Evolutionary conservation across 2,797 vertebrate species (phyloP).

Genomic region (Poecilia wingei): DNA sequence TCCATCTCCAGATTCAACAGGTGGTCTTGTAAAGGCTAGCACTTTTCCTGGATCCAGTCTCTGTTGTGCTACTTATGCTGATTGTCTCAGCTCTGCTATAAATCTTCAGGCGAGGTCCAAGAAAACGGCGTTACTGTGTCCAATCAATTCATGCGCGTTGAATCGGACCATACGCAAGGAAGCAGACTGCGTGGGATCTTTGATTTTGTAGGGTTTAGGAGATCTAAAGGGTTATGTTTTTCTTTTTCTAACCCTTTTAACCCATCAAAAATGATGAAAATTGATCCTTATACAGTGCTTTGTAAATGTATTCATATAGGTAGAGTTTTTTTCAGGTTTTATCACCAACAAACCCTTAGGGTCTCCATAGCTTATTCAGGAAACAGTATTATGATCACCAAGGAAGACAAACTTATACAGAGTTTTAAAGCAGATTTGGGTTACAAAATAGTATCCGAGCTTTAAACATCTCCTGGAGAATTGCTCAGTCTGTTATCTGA

Average conservation of each 20-base stretch:
- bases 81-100: slow-evolving; percentile 60
- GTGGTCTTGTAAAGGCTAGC: slow-evolving; percentile 67
- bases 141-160: slow-evolving; percentile 40
- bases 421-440: neutral
- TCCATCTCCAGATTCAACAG: slow-evolving; percentile 59
- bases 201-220: neutral
- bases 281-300: neutral
- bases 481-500: neutral
- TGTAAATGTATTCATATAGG: neutral
- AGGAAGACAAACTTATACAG: neutral
- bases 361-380: neutral
- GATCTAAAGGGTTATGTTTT: neutral
- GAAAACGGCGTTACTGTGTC: slow-evolving; percentile 54
- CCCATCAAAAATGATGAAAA: neutral
- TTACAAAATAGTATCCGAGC: neutral
- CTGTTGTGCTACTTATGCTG: slow-evolving; percentile 55
- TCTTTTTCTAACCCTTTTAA: neutral
- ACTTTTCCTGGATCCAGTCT: slow-evolving; percentile 51
- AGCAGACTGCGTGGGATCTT: slow-evolving; percentile 7
- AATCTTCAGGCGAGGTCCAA: slow-evolving; percentile 51
- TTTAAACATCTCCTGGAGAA: neutral
- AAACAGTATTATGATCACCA: neutral
- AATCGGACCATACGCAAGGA: slow-evolving; percentile 35
- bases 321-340: neutral
- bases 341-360: neutral